phyloP scores from a whole-genome alignment of 1,140 invertebrate genomes.

The Pantala flavescens region DNA sequence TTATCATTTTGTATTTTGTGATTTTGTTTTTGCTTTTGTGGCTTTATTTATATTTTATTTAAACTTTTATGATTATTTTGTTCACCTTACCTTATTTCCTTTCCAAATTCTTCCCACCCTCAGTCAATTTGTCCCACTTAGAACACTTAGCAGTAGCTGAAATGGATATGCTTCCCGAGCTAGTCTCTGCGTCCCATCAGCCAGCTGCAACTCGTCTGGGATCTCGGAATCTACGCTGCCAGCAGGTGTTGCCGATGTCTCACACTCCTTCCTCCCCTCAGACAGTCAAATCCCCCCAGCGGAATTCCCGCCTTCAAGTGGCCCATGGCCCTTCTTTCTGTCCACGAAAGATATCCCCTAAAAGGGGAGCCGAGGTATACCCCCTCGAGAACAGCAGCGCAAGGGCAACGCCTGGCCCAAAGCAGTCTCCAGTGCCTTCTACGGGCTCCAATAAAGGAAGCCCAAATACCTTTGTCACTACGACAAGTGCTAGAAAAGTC shows the following conservation, averaged over 20 bases:
- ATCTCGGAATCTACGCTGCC: not conserved
- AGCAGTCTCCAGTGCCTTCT: not conserved
- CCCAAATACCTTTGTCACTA: not conserved
- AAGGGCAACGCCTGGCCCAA: not conserved
- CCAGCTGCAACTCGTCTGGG: not conserved
- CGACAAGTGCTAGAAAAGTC: not conserved
- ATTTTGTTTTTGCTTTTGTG: constrained; percentile 1
- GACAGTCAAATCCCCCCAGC: not conserved
- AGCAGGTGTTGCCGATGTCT: not conserved
- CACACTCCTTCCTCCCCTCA: not conserved
- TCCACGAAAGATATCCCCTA: not conserved
- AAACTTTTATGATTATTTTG: not conserved
- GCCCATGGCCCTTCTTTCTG: not conserved
- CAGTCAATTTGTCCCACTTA: constrained; percentile 22
- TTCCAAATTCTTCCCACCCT: constrained; percentile 12
- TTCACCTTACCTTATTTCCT: not conserved
- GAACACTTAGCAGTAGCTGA: constrained; percentile 21
- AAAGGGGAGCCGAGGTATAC: not conserved
- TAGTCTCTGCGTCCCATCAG: not conserved
- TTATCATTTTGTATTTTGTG: not conserved
- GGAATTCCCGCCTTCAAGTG: not conserved
- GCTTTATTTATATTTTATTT: not conserved
- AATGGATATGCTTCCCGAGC: not conserved
- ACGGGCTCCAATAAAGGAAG: not conserved
- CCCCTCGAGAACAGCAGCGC: not conserved